Conservation (phyloP, 2,797 vertebrate genomes). For the Petrocephalus sullivani region DNA sequence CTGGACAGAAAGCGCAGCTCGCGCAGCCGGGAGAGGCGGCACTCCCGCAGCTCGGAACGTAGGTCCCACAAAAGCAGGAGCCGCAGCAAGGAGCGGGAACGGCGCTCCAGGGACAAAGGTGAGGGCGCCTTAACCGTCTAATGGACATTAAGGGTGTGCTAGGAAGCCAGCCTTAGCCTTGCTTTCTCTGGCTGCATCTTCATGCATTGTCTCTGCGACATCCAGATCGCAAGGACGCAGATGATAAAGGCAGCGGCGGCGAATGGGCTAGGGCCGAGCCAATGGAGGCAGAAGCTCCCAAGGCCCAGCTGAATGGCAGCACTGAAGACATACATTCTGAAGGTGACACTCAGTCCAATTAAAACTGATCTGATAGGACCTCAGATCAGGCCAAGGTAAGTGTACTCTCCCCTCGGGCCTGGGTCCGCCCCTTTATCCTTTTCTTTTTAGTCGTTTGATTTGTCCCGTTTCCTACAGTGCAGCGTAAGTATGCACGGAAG, state of each 20-base stretch:
- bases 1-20: constrained; percentile 88
- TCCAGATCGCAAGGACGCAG: constrained; percentile 84
- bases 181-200: not conserved
- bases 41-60: constrained; percentile 88
- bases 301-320: constrained; percentile 94
- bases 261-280: constrained; percentile 79
- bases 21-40: constrained; percentile 81
- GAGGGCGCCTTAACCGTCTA: constrained; percentile 23
- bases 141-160: not conserved
- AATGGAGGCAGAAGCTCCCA: constrained; percentile 80
- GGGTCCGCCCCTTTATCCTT: constrained; percentile 12
- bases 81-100: constrained; percentile 82
- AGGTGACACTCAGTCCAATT: constrained; percentile 99
- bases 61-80: constrained; percentile 87
- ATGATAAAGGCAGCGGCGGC: constrained; percentile 82
- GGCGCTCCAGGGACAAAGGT: constrained; percentile 95
- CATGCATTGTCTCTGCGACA: not conserved
- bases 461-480: constrained; percentile 87
- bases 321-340: constrained; percentile 98
- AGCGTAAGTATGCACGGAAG: constrained; percentile 99
- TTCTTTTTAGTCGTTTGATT: constrained; percentile 43
- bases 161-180: not conserved
- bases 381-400: constrained; percentile 98
- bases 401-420: constrained; percentile 44
- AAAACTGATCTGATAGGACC: constrained; percentile 99